Evolutionary conservation across 2,888 invertebrate genomes (phyloP).

Genomic region (Chouioia cunea): DNA sequence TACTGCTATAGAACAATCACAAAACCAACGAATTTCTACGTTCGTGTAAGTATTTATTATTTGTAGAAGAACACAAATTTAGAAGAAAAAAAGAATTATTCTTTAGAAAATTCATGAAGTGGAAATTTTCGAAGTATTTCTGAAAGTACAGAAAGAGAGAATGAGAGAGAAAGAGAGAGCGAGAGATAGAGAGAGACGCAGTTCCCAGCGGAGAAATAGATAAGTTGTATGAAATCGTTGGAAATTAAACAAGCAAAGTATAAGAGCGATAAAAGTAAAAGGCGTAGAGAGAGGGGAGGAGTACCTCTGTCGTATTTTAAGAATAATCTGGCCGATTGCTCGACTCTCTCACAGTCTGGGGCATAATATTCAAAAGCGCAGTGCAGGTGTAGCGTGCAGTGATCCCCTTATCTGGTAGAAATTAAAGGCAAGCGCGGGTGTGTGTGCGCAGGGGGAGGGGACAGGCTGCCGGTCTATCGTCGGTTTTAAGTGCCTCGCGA

Average conservation of each 20-base stretch:
- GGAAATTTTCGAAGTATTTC: no score
- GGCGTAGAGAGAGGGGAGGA: neutral
- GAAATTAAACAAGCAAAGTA: no score
- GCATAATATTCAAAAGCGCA: constrained; percentile 45
- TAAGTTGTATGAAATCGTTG: no score
- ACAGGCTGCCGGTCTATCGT: constrained; percentile 40
- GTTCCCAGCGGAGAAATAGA: no score
- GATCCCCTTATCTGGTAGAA: constrained; percentile 48
- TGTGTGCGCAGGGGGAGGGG: neutral
- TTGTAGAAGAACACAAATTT: no score
- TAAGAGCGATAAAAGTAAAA: constrained; percentile 1
- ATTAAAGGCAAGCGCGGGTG: constrained; percentile 45
- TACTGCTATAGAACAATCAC: no score
- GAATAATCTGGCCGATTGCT: constrained; percentile 49
- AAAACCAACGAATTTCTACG: no score
- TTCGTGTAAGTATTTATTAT: no score
- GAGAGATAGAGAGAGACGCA: neutral
- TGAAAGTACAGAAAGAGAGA: constrained; percentile 1
- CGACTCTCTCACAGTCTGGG: constrained; percentile 10
- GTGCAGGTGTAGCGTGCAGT: constrained; percentile 46
- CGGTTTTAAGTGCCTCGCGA: constrained; percentile 45
- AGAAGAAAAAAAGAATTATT: no score
- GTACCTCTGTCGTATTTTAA: constrained; percentile 46
- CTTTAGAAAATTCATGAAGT: no score
- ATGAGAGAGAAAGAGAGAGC: neutral